Percentiles rank a stretch among this genome's conserved stretches.
These are phyloP conservation scores for Caenorhabditis sulstoni DNA, from an alignment of 2,888 invertebrate genomes.

Conservation along the genomic window DNA sequence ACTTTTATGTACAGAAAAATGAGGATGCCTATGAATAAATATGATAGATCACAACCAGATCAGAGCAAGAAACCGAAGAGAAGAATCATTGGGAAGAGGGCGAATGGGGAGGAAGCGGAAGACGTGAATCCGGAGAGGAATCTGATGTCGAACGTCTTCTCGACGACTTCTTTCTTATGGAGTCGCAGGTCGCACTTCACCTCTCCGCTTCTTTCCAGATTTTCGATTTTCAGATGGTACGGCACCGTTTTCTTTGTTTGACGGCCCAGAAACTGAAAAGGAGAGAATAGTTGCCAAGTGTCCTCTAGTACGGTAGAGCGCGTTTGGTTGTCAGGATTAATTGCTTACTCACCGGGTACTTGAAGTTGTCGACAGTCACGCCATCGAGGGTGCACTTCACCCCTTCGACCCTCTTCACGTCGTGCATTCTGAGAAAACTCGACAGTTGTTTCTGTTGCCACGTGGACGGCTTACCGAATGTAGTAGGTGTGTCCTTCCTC, in stretches of 20 bases:
- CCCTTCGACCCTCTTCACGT: conserved; percentile 53
- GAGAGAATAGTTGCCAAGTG: too few species aligned
- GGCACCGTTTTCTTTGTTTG: conserved; percentile 42
- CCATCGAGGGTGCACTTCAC: conserved; percentile 53
- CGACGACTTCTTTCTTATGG: conserved; percentile 41
- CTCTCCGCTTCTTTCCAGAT: conserved; percentile 41
- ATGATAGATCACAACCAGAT: conserved; percentile 16
- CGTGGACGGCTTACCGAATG: conserved; percentile 38
- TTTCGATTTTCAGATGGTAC: conserved; percentile 57
- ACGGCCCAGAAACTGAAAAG: conserved; percentile 38
- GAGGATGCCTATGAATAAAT: conserved; percentile 28
- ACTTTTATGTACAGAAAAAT: conserved; percentile 30
- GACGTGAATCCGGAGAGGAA: conserved; percentile 23
- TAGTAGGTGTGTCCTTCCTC: conserved; percentile 58
- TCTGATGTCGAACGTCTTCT: conserved; percentile 39
- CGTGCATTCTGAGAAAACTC: conserved; percentile 44
- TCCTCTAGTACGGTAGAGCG: not conserved
- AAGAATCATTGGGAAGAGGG: not conserved
- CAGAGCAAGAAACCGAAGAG: conserved; percentile 9
- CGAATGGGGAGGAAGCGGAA: not conserved
- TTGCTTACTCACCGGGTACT: conserved; percentile 45
- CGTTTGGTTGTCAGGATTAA: not conserved
- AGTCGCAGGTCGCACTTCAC: conserved; percentile 48
- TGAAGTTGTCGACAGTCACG: conserved; percentile 47
- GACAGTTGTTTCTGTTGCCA: not conserved